phyloP scores from a whole-genome alignment of 1,140 invertebrate species.

The Heliconius hewitsoni region DNA sequence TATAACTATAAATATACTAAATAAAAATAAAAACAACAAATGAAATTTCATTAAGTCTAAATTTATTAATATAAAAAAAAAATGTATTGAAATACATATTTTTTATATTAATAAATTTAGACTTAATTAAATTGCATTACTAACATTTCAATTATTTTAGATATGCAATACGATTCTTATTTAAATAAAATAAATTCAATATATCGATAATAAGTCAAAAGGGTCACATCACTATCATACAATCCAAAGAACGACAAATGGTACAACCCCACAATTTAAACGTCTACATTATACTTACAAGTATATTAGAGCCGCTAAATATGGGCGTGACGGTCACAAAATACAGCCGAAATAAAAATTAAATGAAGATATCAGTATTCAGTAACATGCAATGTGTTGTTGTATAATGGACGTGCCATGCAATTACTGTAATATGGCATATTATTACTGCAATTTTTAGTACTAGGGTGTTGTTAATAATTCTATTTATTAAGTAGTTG shows the following conservation, averaged over 20 bases:
- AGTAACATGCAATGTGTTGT: constrained; percentile 15
- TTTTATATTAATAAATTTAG: too few species aligned
- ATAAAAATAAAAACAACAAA: too few species aligned
- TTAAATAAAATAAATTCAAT: background rate
- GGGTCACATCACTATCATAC: constrained; percentile 2
- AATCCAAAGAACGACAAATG: constrained; percentile 37
- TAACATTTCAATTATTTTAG: too few species aligned
- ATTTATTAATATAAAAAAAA: too few species aligned
- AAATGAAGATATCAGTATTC: constrained; percentile 66
- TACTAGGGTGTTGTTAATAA: background rate
- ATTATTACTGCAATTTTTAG: background rate
- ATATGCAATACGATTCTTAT: background rate
- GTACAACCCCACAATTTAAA: constrained; percentile 62
- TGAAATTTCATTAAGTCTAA: too few species aligned
- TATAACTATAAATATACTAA: too few species aligned
- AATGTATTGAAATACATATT: too few species aligned
- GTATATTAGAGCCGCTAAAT: constrained; percentile 64
- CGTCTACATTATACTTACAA: constrained; percentile 35
- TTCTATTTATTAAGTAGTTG: background rate
- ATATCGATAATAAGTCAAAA: constrained; percentile 16
- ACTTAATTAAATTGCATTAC: too few species aligned
- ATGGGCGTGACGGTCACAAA: constrained; percentile 56
- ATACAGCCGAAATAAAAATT: constrained; percentile 53
- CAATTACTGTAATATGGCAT: background rate
- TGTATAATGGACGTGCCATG: background rate